Percentiles rank a stretch among this genome's conserved stretches.
Conservation (phyloP, 2,888 invertebrate genomes). For the Folsomia candida region DNA sequence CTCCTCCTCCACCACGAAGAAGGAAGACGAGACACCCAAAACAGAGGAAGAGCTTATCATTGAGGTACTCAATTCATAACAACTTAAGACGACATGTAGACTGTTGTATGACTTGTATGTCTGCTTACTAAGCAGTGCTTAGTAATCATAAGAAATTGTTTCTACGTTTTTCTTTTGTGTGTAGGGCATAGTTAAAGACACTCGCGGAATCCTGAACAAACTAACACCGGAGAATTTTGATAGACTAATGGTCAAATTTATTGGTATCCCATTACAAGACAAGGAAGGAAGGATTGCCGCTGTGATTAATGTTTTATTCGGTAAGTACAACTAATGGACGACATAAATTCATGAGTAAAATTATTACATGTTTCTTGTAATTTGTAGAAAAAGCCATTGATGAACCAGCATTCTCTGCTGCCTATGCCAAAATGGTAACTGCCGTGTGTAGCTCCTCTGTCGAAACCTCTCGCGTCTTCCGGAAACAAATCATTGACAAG, state of each 20-base stretch:
- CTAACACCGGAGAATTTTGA: constrained; percentile 92
- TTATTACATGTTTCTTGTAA: too few relatives aligned
- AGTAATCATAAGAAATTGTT: too few relatives aligned
- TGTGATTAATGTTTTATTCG: constrained; percentile 84
- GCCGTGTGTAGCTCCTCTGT: constrained; percentile 41
- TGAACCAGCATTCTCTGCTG: constrained; percentile 88
- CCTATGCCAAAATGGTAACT: constrained; percentile 74
- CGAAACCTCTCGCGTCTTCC: constrained; percentile 61
- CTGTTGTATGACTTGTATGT: not conserved
- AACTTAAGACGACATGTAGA: not conserved
- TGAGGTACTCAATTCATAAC: constrained; percentile 13
- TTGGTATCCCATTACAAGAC: constrained; percentile 44
- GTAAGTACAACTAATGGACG: too few relatives aligned
- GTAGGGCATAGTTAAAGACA: constrained; percentile 46
- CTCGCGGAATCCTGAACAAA: constrained; percentile 83
- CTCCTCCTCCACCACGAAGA: constrained; percentile 53
- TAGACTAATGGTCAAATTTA: constrained; percentile 61
- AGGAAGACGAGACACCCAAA: constrained; percentile 55
- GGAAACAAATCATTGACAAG: constrained; percentile 73
- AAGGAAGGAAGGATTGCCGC: constrained; percentile 61
- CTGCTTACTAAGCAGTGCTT: not conserved
- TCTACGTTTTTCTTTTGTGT: constrained; percentile 3
- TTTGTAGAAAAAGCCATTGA: constrained; percentile 95
- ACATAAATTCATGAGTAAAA: too few relatives aligned
- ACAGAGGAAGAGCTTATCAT: constrained; percentile 56